A percentile compares a stretch with the other conserved stretches of the same genome.
These are phyloP conservation scores for Valencia hispanica DNA, from an alignment of 2,797 vertebrate species.

Conservation along the genomic window DNA sequence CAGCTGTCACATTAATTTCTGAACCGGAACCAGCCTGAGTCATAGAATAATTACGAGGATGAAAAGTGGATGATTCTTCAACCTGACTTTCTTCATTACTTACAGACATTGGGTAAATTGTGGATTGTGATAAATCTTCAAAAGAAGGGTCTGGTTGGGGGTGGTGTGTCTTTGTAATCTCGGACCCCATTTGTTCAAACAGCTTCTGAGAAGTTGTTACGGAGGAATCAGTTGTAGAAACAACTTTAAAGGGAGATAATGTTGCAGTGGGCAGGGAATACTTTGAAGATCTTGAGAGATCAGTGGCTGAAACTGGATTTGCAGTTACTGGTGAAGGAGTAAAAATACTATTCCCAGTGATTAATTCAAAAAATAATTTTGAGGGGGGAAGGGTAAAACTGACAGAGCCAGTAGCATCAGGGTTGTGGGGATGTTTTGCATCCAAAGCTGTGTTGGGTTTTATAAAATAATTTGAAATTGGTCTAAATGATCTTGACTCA, in stretches of 20 bases:
- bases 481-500: slow-evolving; percentile 30
- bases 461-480: slow-evolving; percentile 31
- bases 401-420: not conserved
- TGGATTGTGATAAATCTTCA: slow-evolving; percentile 25
- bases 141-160: slow-evolving; percentile 30
- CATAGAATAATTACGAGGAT: slow-evolving; percentile 2
- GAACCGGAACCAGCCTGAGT: slow-evolving; percentile 17
- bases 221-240: slow-evolving; percentile 36
- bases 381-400: not conserved
- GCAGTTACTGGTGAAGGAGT: slow-evolving; percentile 33
- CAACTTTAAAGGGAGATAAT: no score
- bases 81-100: slow-evolving; percentile 25
- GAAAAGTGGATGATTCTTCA: slow-evolving; percentile 26
- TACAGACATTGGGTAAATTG: slow-evolving; percentile 31
- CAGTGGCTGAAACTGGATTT: slow-evolving; percentile 27
- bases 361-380: slow-evolving; percentile 7
- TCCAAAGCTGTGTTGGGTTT: slow-evolving; percentile 20
- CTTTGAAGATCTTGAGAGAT: slow-evolving; percentile 11
- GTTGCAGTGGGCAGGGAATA: no score
- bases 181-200: slow-evolving; percentile 55
- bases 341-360: no score
- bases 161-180: slow-evolving; percentile 40
- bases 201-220: slow-evolving; percentile 32
- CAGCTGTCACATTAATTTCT: slow-evolving; percentile 18
- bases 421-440: slow-evolving; percentile 13